phyloP scores from a whole-genome alignment of 1,140 invertebrate species.

The Muscidifurax raptorellus region DNA sequence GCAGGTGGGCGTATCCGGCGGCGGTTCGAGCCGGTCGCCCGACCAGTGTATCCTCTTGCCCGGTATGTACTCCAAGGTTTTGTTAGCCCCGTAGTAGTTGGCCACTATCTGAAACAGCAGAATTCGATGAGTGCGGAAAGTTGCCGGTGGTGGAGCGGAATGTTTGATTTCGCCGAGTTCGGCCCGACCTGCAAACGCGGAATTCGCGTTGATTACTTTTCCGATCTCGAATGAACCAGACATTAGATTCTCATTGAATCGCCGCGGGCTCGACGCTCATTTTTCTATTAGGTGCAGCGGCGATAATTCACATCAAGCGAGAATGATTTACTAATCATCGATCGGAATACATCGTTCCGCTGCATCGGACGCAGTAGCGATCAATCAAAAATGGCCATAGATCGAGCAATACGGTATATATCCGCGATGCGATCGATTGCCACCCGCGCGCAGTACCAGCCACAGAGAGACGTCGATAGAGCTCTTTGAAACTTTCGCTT shows the following conservation, averaged over 20 bases:
- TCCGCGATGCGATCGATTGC: no score
- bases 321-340: no score
- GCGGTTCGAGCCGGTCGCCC: slow-evolving; percentile 83
- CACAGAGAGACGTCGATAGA: not conserved
- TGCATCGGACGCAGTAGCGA: no score
- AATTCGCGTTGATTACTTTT: not conserved
- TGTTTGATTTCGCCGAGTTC: not conserved
- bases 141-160: not conserved
- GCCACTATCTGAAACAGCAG: slow-evolving; percentile 83
- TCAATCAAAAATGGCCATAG: no score
- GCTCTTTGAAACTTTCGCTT: slow-evolving; percentile 4
- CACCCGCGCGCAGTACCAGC: no score
- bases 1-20: slow-evolving; percentile 90
- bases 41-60: slow-evolving; percentile 91
- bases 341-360: no score
- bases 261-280: no score
- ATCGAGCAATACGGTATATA: no score
- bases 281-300: no score
- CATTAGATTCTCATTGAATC: not conserved
- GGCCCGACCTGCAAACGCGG: no score
- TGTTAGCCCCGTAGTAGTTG: slow-evolving; percentile 87
- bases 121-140: not conserved
- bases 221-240: not conserved
- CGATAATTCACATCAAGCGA: no score
- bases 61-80: slow-evolving; percentile 82